phyloP scores from a whole-genome alignment of 2,888 invertebrate species.

The Perizoma affinitatum region DNA sequence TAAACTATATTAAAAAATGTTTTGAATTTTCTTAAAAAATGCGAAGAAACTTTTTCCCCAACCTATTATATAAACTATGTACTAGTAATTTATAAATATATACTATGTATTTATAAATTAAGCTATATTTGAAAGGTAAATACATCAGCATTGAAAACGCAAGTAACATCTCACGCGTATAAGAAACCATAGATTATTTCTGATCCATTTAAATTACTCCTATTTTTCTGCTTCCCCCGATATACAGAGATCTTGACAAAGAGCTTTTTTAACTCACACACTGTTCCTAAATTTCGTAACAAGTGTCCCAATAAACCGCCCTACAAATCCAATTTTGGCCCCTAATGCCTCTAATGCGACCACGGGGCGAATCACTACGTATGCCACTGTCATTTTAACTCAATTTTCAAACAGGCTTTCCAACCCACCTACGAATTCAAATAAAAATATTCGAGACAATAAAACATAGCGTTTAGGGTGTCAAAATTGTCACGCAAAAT shows the following conservation, averaged over 20 bases:
- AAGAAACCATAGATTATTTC: conserved; percentile 35
- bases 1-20: no score
- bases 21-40: no score
- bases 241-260: conserved; percentile 49
- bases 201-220: conserved; percentile 41
- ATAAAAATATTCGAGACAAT: conserved; percentile 77
- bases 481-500: conserved; percentile 66
- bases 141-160: not conserved
- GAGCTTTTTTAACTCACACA: conserved; percentile 65
- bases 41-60: no score
- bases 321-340: conserved; percentile 80
- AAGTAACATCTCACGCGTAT: conserved; percentile 16
- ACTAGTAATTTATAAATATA: no score
- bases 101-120: no score
- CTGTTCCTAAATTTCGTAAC: conserved; percentile 75
- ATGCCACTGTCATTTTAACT: conserved; percentile 84
- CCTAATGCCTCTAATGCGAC: conserved; percentile 81
- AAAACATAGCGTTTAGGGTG: conserved; percentile 76
- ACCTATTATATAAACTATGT: no score
- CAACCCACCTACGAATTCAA: conserved; percentile 55
- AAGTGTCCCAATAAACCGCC: conserved; percentile 82
- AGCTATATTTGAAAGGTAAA: no score
- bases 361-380: conserved; percentile 82
- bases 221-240: conserved; percentile 36
- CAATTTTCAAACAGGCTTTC: conserved; percentile 72